Conservation (phyloP, 2,797 vertebrate genomes). For the Falco rusticolus region DNA sequence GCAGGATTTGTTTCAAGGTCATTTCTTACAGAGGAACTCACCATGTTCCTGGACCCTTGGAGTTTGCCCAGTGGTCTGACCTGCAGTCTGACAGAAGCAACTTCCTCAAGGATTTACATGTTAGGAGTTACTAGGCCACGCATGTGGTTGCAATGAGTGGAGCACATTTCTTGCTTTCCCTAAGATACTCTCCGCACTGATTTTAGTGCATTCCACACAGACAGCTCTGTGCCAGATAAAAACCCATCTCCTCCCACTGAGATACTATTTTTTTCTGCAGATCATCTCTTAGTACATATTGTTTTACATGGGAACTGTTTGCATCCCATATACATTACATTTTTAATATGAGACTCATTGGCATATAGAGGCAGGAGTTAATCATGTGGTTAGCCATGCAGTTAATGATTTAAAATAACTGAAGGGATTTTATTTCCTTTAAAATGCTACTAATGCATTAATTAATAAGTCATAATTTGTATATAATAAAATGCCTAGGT, state of each 20-base stretch:
- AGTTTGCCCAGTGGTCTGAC: not conserved
- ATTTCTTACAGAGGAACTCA: not conserved
- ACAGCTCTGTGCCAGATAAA: not conserved
- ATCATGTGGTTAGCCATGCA: not conserved
- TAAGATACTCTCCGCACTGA: not conserved
- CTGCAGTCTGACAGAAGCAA: not conserved
- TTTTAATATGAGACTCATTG: not conserved
- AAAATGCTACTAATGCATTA: constrained; percentile 12
- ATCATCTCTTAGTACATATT: not conserved
- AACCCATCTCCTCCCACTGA: not conserved
- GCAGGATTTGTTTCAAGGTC: not conserved
- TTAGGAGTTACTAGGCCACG: not conserved
- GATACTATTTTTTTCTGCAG: not conserved
- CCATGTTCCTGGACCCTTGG: not conserved
- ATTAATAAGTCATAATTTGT: constrained; percentile 35
- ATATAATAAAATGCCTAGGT: constrained; percentile 19
- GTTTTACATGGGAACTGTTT: not conserved
- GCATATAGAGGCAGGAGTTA: constrained; percentile 9
- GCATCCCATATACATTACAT: not conserved
- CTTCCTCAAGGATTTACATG: not conserved
- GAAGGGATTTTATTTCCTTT: constrained; percentile 22
- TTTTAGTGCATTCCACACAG: not conserved
- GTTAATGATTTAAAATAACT: constrained; percentile 28
- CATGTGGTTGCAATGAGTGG: not conserved
- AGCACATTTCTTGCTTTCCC: not conserved